Evolutionary conservation across 1,140 invertebrate genomes (phyloP), one percentile per base, ranked within the genome.

Genomic region (Brachionus koreanus): DNA sequence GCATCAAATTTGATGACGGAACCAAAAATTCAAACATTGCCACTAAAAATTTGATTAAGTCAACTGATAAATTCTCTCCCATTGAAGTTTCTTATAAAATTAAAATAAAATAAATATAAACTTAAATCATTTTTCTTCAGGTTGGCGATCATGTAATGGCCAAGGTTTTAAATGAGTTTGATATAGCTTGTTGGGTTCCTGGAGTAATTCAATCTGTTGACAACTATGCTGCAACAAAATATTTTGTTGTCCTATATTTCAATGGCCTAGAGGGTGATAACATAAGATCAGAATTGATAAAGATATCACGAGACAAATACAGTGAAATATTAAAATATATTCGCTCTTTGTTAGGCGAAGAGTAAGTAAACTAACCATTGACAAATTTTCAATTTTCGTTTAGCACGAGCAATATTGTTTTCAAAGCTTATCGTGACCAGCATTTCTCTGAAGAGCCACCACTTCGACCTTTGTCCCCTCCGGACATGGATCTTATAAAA

Each of bases 241-340:
- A 33, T 33, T 77, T 19, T 61, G 19, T 37, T 19, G 46, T 77
- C n/a, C 37, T 77, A 33, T 77, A 57, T 25, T 77, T 77, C 35
- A 77, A 77, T 61, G 74, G 74, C 10, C 13, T 49, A 13, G 74
- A 77, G 23, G 74, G 74, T n/a, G 74, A 57, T 37, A 77, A 77
- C 19, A 57, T 61, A 29, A 42, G 74, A 49, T 39, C 43, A 16
- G 74, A 77, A 4, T 16, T 77, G 10, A 77, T 77, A 10, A 77
- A 52, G 33, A 77, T 77, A 35, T 57, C 43, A 7, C 43, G 33
- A 33, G 4, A 37, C 7, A 23, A 29, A 33, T 77, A 77, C 33
- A 42, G 3, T n/a, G n/a, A 57, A 49, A 52, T 77, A 25, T 19
- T 77, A 5, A 49, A 77, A n/a, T 79, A 52, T 29, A 77, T 77